Conservation (phyloP, 2,113 vertebrate species). For the Riparia riparia region DNA sequence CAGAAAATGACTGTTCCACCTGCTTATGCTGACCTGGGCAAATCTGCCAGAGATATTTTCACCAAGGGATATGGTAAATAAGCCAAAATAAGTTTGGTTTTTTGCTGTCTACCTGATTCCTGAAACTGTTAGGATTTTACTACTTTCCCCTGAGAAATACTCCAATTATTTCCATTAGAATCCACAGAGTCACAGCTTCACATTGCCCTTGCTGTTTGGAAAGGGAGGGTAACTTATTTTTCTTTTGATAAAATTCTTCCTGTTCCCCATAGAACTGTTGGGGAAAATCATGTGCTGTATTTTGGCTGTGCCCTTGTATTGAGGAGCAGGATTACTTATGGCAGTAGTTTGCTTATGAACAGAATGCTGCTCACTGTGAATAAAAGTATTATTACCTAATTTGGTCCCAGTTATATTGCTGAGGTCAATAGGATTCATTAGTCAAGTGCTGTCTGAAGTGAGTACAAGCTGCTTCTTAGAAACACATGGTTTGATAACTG, state of each 20-base stretch:
- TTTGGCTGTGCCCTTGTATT: neutral
- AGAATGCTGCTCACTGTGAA: neutral
- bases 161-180: neutral
- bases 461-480: neutral
- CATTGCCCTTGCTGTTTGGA: neutral
- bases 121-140: neutral
- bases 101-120: neutral
- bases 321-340: neutral
- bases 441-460: neutral
- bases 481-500: neutral
- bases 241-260: neutral
- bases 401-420: neutral
- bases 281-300: neutral
- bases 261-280: neutral
- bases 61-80: slow-evolving; percentile 95
- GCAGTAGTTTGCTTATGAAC: neutral
- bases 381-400: neutral
- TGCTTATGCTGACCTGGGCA: slow-evolving; percentile 92
- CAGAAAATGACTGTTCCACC: slow-evolving; percentile 95
- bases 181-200: neutral
- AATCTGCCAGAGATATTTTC: slow-evolving; percentile 94
- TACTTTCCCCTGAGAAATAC: neutral
- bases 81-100: neutral
- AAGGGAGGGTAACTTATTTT: neutral
- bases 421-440: neutral